Base-by-base conservation (phyloP, 2,797 vertebrate species). In the Orientallactaga sibirica region DNA sequence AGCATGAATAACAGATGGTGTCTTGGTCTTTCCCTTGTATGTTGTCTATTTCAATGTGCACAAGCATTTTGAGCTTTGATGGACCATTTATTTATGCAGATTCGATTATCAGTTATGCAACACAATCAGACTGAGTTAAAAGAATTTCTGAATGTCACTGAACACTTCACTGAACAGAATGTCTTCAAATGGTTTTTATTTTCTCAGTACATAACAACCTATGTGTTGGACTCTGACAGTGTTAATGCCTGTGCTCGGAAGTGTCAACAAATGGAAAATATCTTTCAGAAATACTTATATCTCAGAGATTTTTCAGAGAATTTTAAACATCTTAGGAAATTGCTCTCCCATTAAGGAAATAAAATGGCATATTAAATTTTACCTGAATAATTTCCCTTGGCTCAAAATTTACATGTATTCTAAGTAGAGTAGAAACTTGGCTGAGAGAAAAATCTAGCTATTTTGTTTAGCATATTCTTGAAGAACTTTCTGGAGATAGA, bases 131-230 rank as follows among this genome's bases (percentile, higher is more conserved):
- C 9, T 76, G 64, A n/a, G 66, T 83, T 80, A 25, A 84, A 90
- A 94, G 58, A 27, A 68, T 16, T 66, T 62, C 70, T 68, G 27
- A 93, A 87, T 87, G n/a, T 81, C 52, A 77, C 48, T 41, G 7
- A 97, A 92, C 58, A 81, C 7, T 52, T 85, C 61, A 64, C n/a
- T 77, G 37, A 87, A 73, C 66, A 94, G 27, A 88, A 61, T 96
- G 37, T 85, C 11, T 77, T 80, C 58, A 68, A 70, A 80, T 66
- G 15, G 4, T 61, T 88, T 86, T 37, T 83, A 74, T 89, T 74
- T 89, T 78, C 71, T 71, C 88, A 62, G n/a, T 75, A 83, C 85
- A 94, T 41, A 68, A 15, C 14, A 90, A 20, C 2, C 52, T 87
- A 14, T 48, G 8, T 37, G 37, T 22, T 33, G 87, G 24, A 71